A percentile compares a stretch with the other conserved stretches of the same genome.
phyloP scores from a whole-genome alignment of 2,113 vertebrate species.

The Brachyhypopomus occidentalis region DNA sequence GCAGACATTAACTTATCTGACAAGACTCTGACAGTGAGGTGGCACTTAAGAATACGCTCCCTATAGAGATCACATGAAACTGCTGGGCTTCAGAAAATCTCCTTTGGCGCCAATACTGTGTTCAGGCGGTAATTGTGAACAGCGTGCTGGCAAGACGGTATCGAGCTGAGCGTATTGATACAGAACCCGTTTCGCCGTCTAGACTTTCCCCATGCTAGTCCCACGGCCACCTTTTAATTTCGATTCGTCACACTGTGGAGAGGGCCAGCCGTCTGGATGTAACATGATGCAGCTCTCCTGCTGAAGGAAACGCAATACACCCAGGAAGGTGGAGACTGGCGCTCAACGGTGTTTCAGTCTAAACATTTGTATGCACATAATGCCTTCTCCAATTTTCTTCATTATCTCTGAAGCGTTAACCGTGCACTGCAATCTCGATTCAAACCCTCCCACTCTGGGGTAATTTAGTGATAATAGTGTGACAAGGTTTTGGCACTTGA shows the following conservation, averaged over 20 bases:
- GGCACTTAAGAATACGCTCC: too few species aligned
- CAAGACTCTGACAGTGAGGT: too few species aligned
- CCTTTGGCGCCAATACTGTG: conserved; percentile 5
- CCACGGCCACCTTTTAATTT: conserved; percentile 37
- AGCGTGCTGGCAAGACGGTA: conserved; percentile 33
- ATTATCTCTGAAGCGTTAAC: conserved; percentile 71
- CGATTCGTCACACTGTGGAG: neutral
- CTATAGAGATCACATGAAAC: too few species aligned
- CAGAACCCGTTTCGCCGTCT: conserved; percentile 55
- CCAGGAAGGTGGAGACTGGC: conserved; percentile 55
- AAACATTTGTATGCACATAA: conserved; percentile 55
- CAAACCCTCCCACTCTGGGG: conserved; percentile 57
- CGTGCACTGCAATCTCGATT: conserved; percentile 65
- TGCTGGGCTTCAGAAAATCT: conserved; percentile 22
- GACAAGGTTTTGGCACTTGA: conserved; percentile 43
- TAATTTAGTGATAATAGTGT: conserved; percentile 55
- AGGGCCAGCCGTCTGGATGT: conserved; percentile 24
- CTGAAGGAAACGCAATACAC: neutral
- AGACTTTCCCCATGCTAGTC: conserved; percentile 49
- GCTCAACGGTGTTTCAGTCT: conserved; percentile 21
- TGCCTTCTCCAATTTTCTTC: conserved; percentile 64
- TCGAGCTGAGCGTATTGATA: conserved; percentile 44
- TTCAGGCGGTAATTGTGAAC: conserved; percentile 48
- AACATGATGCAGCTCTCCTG: neutral
- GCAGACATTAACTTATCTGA: too few species aligned